phyloP scores from a whole-genome alignment of 2,797 vertebrate species.

The Glossophaga mutica region DNA sequence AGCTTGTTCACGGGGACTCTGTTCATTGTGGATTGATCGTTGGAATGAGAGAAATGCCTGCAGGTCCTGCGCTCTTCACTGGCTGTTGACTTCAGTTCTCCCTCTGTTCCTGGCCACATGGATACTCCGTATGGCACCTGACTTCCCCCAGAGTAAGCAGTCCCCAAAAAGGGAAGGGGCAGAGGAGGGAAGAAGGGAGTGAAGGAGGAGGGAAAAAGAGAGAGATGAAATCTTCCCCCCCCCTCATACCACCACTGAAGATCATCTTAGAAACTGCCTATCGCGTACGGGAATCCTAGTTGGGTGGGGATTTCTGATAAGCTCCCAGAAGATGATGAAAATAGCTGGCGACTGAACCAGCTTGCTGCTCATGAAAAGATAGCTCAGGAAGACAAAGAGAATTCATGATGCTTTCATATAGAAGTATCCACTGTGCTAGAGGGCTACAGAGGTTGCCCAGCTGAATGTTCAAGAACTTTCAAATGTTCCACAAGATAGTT shows the following conservation, averaged over 20 bases:
- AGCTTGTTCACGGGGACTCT: not conserved
- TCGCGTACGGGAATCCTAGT: not conserved
- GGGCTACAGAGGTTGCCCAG: not conserved
- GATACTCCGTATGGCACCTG: not conserved
- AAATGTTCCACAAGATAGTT: not conserved
- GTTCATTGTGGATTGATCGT: not conserved
- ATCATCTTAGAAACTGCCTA: not conserved
- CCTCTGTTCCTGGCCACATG: not conserved
- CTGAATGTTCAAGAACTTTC: not conserved
- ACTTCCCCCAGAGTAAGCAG: not conserved
- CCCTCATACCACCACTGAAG: fast-evolving
- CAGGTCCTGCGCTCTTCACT: not conserved
- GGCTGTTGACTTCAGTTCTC: not conserved
- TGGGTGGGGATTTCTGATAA: not conserved
- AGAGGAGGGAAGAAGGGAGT: not conserved
- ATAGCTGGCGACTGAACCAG: not conserved
- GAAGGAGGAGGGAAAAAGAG: not conserved
- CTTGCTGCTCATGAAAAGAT: not conserved
- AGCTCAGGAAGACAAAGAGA: not conserved
- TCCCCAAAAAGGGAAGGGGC: not conserved
- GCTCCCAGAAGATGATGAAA: not conserved
- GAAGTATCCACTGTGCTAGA: not conserved
- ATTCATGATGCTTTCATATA: not conserved
- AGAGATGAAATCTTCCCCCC: not conserved
- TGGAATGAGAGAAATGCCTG: not conserved